Conservation (phyloP, 1,140 invertebrate species). For the Musca vetustissima region DNA sequence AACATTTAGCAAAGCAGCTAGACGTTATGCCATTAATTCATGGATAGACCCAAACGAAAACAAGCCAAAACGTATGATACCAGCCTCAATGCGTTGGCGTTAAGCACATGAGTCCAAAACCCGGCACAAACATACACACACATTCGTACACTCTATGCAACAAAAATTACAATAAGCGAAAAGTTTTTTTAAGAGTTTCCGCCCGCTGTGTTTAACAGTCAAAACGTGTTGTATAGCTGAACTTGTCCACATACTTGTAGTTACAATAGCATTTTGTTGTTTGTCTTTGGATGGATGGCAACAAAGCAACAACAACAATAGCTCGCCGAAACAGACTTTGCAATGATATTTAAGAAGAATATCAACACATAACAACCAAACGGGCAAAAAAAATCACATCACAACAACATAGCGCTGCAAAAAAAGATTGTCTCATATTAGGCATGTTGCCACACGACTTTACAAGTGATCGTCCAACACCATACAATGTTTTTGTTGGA, state of each 20-base stretch:
- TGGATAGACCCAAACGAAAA: no score
- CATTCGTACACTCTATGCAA: background rate
- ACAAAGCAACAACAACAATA: background rate
- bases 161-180: background rate
- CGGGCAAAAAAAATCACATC: background rate
- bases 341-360: no score
- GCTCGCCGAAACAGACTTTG: no score
- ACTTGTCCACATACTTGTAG: constrained; percentile 20
- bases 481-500: background rate
- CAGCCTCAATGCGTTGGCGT: constrained; percentile 16
- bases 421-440: constrained; percentile 21
- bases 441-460: constrained; percentile 23
- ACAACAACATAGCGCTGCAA: background rate
- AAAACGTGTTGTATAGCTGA: constrained; percentile 20
- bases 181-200: constrained; percentile 17
- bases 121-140: background rate
- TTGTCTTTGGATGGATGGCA: background rate
- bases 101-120: constrained; percentile 8
- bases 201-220: constrained; percentile 22
- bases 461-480: constrained; percentile 24
- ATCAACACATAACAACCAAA: no score
- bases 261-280: constrained; percentile 13
- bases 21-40: no score
- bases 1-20: no score
- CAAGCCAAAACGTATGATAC: no score